A percentile compares a stretch with the other conserved stretches of the same genome.
Conservation (phyloP, 1,140 invertebrate genomes). For the Pachyrhynchus sulphureomaculatus region DNA sequence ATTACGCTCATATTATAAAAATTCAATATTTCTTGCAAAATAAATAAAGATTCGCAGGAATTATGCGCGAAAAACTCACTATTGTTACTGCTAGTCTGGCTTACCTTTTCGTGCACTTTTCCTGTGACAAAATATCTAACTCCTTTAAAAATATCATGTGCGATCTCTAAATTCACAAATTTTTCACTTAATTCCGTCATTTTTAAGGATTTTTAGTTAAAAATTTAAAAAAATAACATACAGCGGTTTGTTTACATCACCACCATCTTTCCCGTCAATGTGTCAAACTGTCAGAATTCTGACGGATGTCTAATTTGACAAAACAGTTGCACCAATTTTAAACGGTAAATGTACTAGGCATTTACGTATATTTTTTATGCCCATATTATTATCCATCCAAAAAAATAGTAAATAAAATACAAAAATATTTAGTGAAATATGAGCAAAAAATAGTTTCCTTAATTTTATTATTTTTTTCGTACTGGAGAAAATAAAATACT, state of each 20-base stretch:
- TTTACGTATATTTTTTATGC: background rate
- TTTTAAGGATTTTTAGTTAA: constrained; percentile 22
- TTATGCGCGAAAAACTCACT: no score
- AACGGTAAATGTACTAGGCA: no score
- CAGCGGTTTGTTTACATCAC: constrained; percentile 25
- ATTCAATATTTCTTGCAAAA: background rate
- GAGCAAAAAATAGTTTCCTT: background rate
- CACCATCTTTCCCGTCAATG: constrained; percentile 8
- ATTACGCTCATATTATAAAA: constrained; percentile 1
- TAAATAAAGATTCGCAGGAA: no score
- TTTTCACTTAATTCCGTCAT: constrained; percentile 40
- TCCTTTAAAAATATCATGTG: constrained; percentile 59
- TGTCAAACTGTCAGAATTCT: background rate
- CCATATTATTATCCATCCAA: no score
- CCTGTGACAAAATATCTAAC: constrained; percentile 73
- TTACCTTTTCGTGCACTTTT: constrained; percentile 66
- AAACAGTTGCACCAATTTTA: no score
- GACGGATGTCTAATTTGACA: background rate
- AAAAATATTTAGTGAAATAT: background rate
- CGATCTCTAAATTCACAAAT: constrained; percentile 37
- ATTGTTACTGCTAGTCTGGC: background rate
- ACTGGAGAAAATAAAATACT: background rate
- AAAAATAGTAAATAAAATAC: no score
- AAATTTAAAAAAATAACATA: constrained; percentile 17
- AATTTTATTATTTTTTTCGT: background rate